Conservation (phyloP, 2,797 vertebrate species). For the Propithecus deckenii region DNA sequence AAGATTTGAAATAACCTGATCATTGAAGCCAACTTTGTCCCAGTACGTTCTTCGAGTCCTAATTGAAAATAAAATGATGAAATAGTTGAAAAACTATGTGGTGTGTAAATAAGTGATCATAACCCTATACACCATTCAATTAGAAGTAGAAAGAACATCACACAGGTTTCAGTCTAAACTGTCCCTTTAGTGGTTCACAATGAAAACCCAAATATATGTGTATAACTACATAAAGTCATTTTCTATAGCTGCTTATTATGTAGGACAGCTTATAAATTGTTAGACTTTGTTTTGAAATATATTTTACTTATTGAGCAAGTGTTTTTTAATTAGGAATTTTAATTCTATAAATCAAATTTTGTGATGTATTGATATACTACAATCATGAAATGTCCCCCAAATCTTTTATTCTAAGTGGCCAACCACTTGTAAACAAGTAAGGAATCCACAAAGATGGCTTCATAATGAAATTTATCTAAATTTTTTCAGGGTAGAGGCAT, state of each 20-base stretch:
- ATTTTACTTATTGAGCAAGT: slow-evolving; percentile 25
- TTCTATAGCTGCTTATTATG: neutral
- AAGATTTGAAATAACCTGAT: slow-evolving; percentile 47
- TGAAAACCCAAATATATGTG: neutral
- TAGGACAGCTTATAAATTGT: neutral
- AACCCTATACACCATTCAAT: neutral
- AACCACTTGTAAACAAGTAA: slow-evolving; percentile 38
- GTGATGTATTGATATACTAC: neutral
- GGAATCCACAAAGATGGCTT: slow-evolving; percentile 38
- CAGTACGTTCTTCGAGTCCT: slow-evolving; percentile 6
- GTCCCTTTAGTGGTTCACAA: neutral
- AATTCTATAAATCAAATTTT: slow-evolving; percentile 50
- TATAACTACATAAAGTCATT: neutral
- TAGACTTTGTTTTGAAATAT: slow-evolving; percentile 10
- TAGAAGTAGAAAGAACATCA: neutral
- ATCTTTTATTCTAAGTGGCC: neutral
- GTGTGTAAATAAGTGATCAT: neutral
- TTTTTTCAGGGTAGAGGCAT: slow-evolving; percentile 5
- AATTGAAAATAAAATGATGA: neutral
- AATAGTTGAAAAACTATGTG: neutral
- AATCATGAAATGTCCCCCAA: slow-evolving; percentile 28
- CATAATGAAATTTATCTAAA: slow-evolving; percentile 12
- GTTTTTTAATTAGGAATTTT: slow-evolving; percentile 24
- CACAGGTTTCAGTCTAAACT: neutral
- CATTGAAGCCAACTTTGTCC: neutral